A percentile compares a stretch with the other conserved stretches of the same genome.
phyloP scores from a whole-genome alignment of 2,888 invertebrate species.

The Stenodema calcarata region DNA sequence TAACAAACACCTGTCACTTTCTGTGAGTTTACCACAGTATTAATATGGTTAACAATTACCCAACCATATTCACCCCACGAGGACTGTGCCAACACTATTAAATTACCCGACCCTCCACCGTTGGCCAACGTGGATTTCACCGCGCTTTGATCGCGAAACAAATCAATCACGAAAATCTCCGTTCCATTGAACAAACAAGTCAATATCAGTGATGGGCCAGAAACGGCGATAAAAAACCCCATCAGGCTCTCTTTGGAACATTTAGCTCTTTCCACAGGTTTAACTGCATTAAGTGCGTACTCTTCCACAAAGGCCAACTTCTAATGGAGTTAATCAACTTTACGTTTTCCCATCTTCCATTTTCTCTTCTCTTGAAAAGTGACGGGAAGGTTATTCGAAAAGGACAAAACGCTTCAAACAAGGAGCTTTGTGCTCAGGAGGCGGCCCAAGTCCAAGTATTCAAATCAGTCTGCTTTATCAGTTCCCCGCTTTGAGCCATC shows the following conservation, averaged over 20 bases:
- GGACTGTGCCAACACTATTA: too few relatives aligned
- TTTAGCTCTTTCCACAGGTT: slow-evolving; percentile 20
- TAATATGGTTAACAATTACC: too few relatives aligned
- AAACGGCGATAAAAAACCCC: neutral
- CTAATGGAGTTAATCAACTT: slow-evolving; percentile 39
- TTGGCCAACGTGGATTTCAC: too few relatives aligned
- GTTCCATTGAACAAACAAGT: neutral
- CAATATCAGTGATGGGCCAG: neutral
- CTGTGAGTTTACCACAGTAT: too few relatives aligned
- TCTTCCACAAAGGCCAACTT: slow-evolving; percentile 34
- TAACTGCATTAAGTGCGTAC: slow-evolving; percentile 1
- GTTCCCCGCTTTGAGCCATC: neutral
- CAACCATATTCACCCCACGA: too few relatives aligned
- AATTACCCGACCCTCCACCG: too few relatives aligned
- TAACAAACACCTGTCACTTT: too few relatives aligned
- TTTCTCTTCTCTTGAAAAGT: neutral
- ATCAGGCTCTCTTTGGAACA: neutral
- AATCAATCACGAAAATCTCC: too few relatives aligned
- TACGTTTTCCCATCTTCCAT: slow-evolving; percentile 10
- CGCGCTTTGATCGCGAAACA: too few relatives aligned
- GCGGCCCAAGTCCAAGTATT: slow-evolving; percentile 28
- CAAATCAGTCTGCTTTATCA: slow-evolving; percentile 28
- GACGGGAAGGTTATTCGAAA: slow-evolving; percentile 8
- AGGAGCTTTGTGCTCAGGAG: slow-evolving; percentile 3
- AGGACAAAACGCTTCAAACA: slow-evolving; percentile 34